These are phyloP conservation scores for Idris sp. DNA, from an alignment of 1,140 invertebrate species.

Conservation along the genomic window DNA sequence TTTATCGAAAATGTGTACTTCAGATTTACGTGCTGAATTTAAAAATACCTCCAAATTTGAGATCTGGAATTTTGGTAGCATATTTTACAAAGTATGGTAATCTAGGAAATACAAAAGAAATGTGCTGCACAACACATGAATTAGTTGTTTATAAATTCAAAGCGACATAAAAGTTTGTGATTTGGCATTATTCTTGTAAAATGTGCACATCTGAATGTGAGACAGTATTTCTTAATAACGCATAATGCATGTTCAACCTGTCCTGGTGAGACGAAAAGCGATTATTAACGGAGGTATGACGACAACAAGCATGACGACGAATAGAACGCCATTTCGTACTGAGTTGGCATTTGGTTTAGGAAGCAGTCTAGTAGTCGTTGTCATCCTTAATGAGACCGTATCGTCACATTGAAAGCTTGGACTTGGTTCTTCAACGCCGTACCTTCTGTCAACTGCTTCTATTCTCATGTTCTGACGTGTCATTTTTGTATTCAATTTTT, in stretches of 20 bases:
- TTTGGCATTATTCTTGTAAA: too few relatives aligned
- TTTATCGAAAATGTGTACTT: too few relatives aligned
- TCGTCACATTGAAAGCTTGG: conserved; percentile 46
- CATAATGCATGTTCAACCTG: conserved; percentile 49
- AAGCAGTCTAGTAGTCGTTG: conserved; percentile 66
- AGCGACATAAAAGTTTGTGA: too few relatives aligned
- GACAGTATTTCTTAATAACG: conserved; percentile 60
- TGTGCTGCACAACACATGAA: too few relatives aligned
- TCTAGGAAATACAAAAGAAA: too few relatives aligned
- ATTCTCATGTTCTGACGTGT: conserved; percentile 31
- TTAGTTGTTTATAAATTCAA: too few relatives aligned
- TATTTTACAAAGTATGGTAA: too few relatives aligned
- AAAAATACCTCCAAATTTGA: too few relatives aligned
- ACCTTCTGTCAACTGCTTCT: conserved; percentile 66
- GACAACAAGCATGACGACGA: conserved; percentile 48
- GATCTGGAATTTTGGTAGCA: too few relatives aligned
- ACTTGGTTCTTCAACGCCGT: conserved; percentile 66
- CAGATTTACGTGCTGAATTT: too few relatives aligned
- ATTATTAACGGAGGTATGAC: conserved; percentile 70
- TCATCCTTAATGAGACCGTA: conserved; percentile 74
- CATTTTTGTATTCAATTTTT: too few relatives aligned
- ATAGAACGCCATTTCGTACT: conserved; percentile 46
- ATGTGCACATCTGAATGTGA: conserved; percentile 50
- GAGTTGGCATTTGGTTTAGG: conserved; percentile 71
- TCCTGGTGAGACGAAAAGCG: conserved; percentile 66